Evolutionary conservation across 2,113 vertebrate species (phyloP), one percentile per base, ranked within the genome.

Genomic region (Clarias macrocephalus): DNA sequence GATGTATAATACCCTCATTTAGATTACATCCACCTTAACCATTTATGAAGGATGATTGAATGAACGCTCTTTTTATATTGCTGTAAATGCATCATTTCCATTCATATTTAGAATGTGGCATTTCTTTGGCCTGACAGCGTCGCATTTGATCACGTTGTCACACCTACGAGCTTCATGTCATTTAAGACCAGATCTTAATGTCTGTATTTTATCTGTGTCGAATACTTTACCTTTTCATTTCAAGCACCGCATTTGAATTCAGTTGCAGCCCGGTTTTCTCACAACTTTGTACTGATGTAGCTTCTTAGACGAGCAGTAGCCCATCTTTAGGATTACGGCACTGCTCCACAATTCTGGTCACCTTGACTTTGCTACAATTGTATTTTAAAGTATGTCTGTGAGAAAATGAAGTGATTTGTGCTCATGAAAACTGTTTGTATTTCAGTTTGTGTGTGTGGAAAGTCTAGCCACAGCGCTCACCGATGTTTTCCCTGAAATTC

Each of bases 361-460:
- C 3, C 18, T 73, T 73, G 19, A 42, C 19, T 21, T 73, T 2
- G 18, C 66, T 42, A 42, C 70, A 42, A 42, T 33, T 21, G 6
- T 21, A 52, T 76, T 77, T 56, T 56, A 19, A 66, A 28, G 2
- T 84, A 42, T 81, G 60, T 30, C 15, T 56, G 5, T 25, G 12
- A 15, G 9, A 21, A 73, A 73, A 48, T 48, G 12, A 73, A 28
- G 2, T 13, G 16, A 18, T 28, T 57, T 59, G 30, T 80, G 3
- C 28, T 37, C 70, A 48, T 83, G 48, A 52, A 33, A 7, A 57
- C n/a, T 86, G 19, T 83, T 21, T 85, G 56, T 65, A 68, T 63
- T 68, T 10, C 91, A 99, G 98, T 98, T 99, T 3, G 95, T 99
- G 89, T 97, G 96, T 59, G 93, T 99, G 89, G 98, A 99, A 92